A percentile compares a stretch with the other conserved stretches of the same genome.
Evolutionary conservation across 2,888 invertebrate species (phyloP).

Genomic region (Calameuta idolon): DNA sequence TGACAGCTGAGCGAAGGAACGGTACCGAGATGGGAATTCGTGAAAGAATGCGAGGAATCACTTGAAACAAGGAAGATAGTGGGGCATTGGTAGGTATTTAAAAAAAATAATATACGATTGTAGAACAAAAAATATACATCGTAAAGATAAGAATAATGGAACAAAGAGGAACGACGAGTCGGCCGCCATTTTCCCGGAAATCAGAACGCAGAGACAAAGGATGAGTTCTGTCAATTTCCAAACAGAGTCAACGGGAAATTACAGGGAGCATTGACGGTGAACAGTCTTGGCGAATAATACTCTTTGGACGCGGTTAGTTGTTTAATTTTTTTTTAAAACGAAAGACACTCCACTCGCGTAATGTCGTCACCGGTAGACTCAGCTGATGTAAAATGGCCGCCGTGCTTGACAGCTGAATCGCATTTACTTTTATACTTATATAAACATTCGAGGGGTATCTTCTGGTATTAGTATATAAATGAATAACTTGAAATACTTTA

Average conservation of each 20-base stretch:
- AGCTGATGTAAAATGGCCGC: slow-evolving; percentile 48
- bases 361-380: slow-evolving; percentile 46
- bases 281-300: background rate
- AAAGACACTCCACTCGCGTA: slow-evolving; percentile 36
- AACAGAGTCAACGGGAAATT: background rate
- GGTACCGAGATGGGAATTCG: background rate
- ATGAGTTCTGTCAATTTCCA: background rate
- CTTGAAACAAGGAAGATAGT: background rate
- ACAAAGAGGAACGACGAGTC: background rate
- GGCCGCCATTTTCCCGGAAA: background rate
- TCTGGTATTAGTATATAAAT: background rate
- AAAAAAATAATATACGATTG: background rate
- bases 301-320: background rate
- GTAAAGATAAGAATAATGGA: background rate
- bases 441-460: background rate
- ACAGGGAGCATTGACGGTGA: background rate
- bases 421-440: background rate
- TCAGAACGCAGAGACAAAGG: background rate
- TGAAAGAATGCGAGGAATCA: background rate
- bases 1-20: background rate
- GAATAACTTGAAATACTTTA: background rate
- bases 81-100: background rate
- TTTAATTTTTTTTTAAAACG: background rate
- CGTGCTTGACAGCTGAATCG: slow-evolving; percentile 41
- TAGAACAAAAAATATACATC: background rate